These are phyloP conservation scores for Rhysida immarginata DNA, from an alignment of 1,140 invertebrate genomes.

Conservation along the genomic window DNA sequence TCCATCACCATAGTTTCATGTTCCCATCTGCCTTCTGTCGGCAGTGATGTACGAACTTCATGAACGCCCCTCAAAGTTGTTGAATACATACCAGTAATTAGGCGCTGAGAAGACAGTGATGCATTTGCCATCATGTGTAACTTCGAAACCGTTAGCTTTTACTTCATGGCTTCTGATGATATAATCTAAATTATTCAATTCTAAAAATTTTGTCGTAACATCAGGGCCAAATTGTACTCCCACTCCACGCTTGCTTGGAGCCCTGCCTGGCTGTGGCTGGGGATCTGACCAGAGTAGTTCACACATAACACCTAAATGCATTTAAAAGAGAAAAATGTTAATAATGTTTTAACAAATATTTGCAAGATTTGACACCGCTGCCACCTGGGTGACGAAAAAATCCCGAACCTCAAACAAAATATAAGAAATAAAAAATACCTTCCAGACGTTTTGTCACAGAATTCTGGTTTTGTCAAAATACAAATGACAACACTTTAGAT, in stretches of 20 bases:
- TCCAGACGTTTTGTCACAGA: too few species aligned
- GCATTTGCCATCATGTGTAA: slow-evolving; percentile 83
- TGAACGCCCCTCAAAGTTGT: background rate
- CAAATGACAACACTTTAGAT: too few species aligned
- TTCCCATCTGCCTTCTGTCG: too few species aligned
- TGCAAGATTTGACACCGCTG: too few species aligned
- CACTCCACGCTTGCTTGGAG: slow-evolving; percentile 90
- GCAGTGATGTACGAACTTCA: too few species aligned
- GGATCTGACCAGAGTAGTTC: slow-evolving; percentile 98
- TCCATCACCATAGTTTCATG: background rate
- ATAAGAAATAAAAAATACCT: too few species aligned
- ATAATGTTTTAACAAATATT: too few species aligned
- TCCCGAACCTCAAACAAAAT: too few species aligned
- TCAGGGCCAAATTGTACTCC: slow-evolving; percentile 98
- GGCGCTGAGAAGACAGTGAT: slow-evolving; percentile 96
- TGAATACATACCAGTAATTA: slow-evolving; percentile 76
- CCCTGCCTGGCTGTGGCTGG: slow-evolving; percentile 64
- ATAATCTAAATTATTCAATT: slow-evolving; percentile 76
- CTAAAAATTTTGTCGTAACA: slow-evolving; percentile 74
- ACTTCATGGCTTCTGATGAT: slow-evolving; percentile 96
- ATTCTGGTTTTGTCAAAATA: too few species aligned
- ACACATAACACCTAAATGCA: slow-evolving; percentile 73
- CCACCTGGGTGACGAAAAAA: too few species aligned
- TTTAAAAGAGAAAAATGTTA: too few species aligned
- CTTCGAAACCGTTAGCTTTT: slow-evolving; percentile 89